Evolutionary conservation across 2,888 invertebrate genomes (phyloP).

Genomic region (Xestia ashworthii): DNA sequence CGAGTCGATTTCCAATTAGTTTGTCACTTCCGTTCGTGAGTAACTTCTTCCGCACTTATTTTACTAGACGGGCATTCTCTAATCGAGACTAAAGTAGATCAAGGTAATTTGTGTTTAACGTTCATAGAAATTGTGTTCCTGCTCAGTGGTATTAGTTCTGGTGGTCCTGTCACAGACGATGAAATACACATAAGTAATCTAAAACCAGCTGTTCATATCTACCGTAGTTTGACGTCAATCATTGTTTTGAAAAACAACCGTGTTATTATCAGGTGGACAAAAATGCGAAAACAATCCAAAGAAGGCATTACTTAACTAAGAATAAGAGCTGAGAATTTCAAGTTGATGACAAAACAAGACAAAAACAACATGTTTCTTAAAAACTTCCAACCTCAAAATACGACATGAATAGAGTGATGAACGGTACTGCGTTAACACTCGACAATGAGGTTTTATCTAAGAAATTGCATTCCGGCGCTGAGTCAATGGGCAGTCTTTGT

Average conservation of each 20-base stretch:
- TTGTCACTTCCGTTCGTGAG: slow-evolving; percentile 21
- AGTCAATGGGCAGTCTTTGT: slow-evolving; percentile 70
- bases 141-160: slow-evolving; percentile 3
- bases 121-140: slow-evolving; percentile 14
- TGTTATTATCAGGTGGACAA: not conserved
- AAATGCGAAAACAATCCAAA: not conserved
- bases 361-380: slow-evolving; percentile 6
- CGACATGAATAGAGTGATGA: slow-evolving; percentile 38
- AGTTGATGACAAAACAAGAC: not conserved
- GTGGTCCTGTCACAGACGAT: not conserved
- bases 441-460: slow-evolving; percentile 72
- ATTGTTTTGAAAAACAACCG: slow-evolving; percentile 23
- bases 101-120: slow-evolving; percentile 30
- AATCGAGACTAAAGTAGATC: slow-evolving; percentile 40
- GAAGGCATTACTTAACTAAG: not conserved
- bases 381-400: slow-evolving; percentile 28
- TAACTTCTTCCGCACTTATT: slow-evolving; percentile 29
- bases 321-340: slow-evolving; percentile 1
- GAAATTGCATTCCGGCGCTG: slow-evolving; percentile 72
- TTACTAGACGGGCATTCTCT: slow-evolving; percentile 36
- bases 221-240: slow-evolving; percentile 21
- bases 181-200: slow-evolving; percentile 15
- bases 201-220: slow-evolving; percentile 23
- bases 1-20: slow-evolving; percentile 37
- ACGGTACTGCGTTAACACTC: slow-evolving; percentile 46